A percentile compares a stretch with the other conserved stretches of the same genome.
phyloP scores from a whole-genome alignment of 1,140 invertebrate genomes.

The Drosophila varians region DNA sequence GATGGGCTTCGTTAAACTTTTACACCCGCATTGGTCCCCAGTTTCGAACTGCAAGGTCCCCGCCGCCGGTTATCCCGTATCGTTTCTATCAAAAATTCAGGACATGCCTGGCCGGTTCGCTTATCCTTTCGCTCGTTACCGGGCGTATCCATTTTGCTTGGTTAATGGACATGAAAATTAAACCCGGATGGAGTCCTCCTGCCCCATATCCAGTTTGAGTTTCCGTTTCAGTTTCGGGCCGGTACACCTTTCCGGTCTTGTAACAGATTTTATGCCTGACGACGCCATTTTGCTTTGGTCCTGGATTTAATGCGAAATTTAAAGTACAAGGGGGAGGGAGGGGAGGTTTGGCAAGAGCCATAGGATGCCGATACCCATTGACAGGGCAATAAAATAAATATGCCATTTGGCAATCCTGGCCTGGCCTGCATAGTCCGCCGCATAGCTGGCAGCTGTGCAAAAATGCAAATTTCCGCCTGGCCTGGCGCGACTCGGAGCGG shows the following conservation, averaged over 20 bases:
- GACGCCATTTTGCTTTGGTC: conserved; percentile 58
- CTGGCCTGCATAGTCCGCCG: conserved; percentile 38
- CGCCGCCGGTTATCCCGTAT: background rate
- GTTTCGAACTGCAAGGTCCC: conserved; percentile 56
- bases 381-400: conserved; percentile 59
- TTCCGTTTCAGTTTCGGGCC: background rate
- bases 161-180: conserved; percentile 83
- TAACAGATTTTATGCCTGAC: conserved; percentile 26
- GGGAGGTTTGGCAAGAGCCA: background rate
- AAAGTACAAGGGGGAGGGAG: background rate
- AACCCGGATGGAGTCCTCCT: conserved; percentile 22
- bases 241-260: conserved; percentile 10
- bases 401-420: conserved; percentile 32
- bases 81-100: conserved; percentile 55
- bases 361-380: conserved; percentile 7
- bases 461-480: conserved; percentile 60
- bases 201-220: background rate
- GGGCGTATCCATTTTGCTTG: conserved; percentile 70
- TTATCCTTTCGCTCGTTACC: conserved; percentile 70
- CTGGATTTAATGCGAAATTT: conserved; percentile 34
- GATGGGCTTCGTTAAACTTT: conserved; percentile 82
- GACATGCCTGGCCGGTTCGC: conserved; percentile 43
- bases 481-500: background rate
- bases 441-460: conserved; percentile 73
- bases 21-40: conserved; percentile 64